Percentiles rank a stretch among this genome's conserved stretches.
These are phyloP conservation scores for Leptatherina wallacei DNA, from an alignment of 2,797 vertebrate genomes.

Conservation along the genomic window DNA sequence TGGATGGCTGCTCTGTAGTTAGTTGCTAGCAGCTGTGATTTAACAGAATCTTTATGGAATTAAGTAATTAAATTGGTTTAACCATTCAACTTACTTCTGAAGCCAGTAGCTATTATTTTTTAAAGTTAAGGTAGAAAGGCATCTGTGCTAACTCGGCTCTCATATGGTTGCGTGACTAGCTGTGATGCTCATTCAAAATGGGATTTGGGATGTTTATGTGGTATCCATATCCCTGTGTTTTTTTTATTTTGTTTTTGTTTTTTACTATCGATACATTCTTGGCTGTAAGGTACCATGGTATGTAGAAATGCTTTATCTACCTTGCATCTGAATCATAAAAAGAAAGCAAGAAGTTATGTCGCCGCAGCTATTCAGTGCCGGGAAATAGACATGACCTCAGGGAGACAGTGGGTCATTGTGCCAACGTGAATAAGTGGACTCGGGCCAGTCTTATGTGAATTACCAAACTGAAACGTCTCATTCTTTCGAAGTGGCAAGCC, in stretches of 20 bases:
- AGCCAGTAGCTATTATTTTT: accelerated
- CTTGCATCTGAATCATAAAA: background rate
- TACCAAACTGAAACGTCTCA: slow-evolving; percentile 48
- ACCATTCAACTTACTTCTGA: accelerated
- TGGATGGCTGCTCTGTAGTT: background rate
- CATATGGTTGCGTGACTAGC: slow-evolving; percentile 55
- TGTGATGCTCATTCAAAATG: slow-evolving; percentile 44
- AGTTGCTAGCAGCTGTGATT: accelerated
- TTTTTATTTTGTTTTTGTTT: too few relatives aligned
- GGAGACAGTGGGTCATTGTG: slow-evolving; percentile 77
- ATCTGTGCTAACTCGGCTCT: slow-evolving; percentile 43
- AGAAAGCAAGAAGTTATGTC: slow-evolving; percentile 8
- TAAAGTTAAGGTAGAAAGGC: background rate
- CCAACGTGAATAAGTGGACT: slow-evolving; percentile 72
- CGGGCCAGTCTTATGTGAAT: slow-evolving; percentile 61
- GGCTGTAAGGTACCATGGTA: background rate
- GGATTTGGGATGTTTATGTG: slow-evolving; percentile 6
- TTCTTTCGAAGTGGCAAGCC: slow-evolving; percentile 33
- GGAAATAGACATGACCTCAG: slow-evolving; percentile 50
- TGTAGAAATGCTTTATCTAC: accelerated
- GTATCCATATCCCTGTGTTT: background rate
- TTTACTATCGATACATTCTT: accelerated
- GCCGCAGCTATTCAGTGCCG: slow-evolving; percentile 42
- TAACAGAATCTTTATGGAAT: accelerated
- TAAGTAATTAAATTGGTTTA: accelerated